Conservation (phyloP, 2,797 vertebrate species). For the Poecilia velifera region DNA sequence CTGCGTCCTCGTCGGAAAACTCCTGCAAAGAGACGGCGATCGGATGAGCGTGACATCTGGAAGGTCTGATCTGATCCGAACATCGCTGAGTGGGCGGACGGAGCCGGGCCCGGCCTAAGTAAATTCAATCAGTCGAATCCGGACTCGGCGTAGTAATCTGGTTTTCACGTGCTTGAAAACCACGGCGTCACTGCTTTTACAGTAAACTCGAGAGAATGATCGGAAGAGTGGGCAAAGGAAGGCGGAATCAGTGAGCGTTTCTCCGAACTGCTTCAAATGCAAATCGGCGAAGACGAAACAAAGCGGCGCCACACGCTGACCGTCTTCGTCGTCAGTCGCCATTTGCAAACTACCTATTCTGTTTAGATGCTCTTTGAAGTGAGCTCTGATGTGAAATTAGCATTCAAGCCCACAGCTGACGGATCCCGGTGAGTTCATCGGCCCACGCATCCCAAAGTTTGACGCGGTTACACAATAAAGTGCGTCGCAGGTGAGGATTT, state of each 20-base stretch:
- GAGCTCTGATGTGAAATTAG: constrained; percentile 62
- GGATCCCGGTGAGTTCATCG: constrained; percentile 17
- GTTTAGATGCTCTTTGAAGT: constrained; percentile 69
- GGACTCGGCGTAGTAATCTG: constrained; percentile 36
- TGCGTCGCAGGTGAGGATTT: constrained; percentile 1
- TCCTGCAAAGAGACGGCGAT: constrained; percentile 73
- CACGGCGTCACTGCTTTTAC: constrained; percentile 17
- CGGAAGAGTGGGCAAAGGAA: constrained; percentile 20
- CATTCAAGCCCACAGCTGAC: constrained; percentile 51
- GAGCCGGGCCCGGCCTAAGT: constrained; percentile 19
- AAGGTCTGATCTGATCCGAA: constrained; percentile 22
- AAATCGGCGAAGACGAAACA: constrained; percentile 40
- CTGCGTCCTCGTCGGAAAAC: constrained; percentile 83
- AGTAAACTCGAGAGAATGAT: constrained; percentile 26
- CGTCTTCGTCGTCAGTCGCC: constrained; percentile 53
- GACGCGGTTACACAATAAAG: background rate
- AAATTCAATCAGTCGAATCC: constrained; percentile 59
- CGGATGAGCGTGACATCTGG: constrained; percentile 16
- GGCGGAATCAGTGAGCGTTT: constrained; percentile 4
- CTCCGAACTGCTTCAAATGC: constrained; percentile 29
- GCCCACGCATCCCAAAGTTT: constrained; percentile 28
- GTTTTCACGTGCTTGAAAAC: constrained; percentile 29
- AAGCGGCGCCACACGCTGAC: constrained; percentile 22
- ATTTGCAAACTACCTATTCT: constrained; percentile 50
- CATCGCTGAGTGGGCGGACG: constrained; percentile 49